Conservation (phyloP, 2,797 vertebrate species). For the Lepilemur septentrionalis region DNA sequence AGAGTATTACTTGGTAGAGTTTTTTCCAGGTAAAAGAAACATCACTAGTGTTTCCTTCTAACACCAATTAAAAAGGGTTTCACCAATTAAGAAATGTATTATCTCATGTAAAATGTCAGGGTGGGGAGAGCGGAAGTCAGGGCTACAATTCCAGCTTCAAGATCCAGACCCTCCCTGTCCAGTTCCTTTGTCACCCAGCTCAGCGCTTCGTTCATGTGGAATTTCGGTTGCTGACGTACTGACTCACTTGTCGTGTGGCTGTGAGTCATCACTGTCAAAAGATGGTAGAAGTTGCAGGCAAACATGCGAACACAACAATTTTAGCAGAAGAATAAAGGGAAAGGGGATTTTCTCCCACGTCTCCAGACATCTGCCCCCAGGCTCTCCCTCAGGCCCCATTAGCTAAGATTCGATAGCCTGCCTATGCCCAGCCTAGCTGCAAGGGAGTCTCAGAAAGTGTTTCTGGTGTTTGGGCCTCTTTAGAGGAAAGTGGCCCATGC, state of each 20-base stretch:
- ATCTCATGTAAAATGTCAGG: background rate
- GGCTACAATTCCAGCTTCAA: fast-evolving
- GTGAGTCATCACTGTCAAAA: background rate
- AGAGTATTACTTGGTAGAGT: background rate
- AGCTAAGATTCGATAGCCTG: background rate
- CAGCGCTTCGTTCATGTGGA: too few species aligned
- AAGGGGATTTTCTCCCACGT: background rate
- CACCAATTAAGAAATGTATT: background rate
- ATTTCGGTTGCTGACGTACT: too few species aligned
- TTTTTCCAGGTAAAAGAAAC: background rate
- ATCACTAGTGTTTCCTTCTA: background rate
- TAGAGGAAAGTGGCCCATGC: background rate
- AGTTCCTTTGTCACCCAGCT: too few species aligned
- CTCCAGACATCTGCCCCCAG: background rate
- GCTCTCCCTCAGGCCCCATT: background rate
- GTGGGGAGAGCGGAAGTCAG: background rate
- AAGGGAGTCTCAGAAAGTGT: background rate
- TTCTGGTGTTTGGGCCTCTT: background rate
- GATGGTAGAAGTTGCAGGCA: background rate
- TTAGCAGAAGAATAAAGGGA: background rate
- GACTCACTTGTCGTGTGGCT: background rate
- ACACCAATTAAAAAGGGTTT: background rate
- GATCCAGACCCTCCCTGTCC: background rate
- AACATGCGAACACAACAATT: background rate
- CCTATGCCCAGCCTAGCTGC: background rate